Base-by-base conservation (phyloP, 2,113 vertebrate genomes). In the Hyla sarda region DNA sequence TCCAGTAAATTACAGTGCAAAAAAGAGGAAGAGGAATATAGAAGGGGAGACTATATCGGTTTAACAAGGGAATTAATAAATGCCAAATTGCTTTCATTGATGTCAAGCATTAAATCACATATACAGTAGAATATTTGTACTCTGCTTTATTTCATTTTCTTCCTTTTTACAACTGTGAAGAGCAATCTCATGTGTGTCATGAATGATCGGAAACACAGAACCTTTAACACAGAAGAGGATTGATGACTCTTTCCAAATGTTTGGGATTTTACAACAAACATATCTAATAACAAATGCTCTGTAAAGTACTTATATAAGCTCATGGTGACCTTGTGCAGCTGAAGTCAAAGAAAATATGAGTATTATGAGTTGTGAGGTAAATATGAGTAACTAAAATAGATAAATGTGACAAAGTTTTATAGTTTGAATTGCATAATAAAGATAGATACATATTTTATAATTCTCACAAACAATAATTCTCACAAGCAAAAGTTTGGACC, bases 31-130 rank as follows among this genome's bases (percentile, higher is more conserved):
- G 77, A 87, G 47, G 16, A 65, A 87, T 73, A 88, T 75, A 85
- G 12, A 65, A 86, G 75, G 52, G 79, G 62, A 83, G 30, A 88
- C 87, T 83, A 21, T 62, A 87, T 90, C 62, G 85, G 87, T 90
- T 90, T 90, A 90, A 87, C 88, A 88, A 65, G 52, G 60, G 67
- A 90, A 91, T 89, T 72, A 50, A 91, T 90, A 91, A 92, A 82
- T 87, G 52, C 54, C 79, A 82, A 87, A 87, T 87, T 87, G 78
- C 78, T 67, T 87, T 73, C 85, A 87, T 87, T 74, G 76, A 87
- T 82, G 78, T 45, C 85, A 69, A 41, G 60, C 75, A 82, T 82
- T 87, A 87, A 87, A 81, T 87, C 85, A 82, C 77, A 50, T 87
- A 87, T 87, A 62, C 85, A 82, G 85, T 82, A 74, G 37, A 80